Base-by-base conservation (phyloP, 2,888 invertebrate genomes). In the Pecten maximus region DNA sequence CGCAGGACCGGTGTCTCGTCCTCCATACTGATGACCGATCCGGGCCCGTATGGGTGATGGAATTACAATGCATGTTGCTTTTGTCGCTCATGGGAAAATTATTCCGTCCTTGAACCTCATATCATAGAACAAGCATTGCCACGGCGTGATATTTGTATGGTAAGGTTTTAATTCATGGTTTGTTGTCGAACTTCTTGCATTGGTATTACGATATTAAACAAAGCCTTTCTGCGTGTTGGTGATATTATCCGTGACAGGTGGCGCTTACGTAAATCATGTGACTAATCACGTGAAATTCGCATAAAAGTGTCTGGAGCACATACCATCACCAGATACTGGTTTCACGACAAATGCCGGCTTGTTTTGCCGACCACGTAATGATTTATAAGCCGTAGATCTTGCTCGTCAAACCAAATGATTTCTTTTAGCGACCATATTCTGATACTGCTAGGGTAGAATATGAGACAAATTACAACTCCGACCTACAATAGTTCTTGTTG, bases 231-330 rank as follows among this genome's bases (percentile, higher is more conserved):
- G 1, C 16, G 74, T 74, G 28, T 74, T 74, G 28, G 35, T 35
- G 6, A 74, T 74, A 74, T 74, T 74, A 35, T 2, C 35, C 74
- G 35, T 35, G 74, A 74, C 74, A 74, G 74, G 74, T 35, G 74
- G 35, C 74, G 74, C 74, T 74, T 74, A 28, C 74, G 35, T 74
- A 28, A 6, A 10, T 16, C 28, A 35, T 74, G 74, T 74, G 3
- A 28, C 74, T 35, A 74, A 74, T 74, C 74, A 74, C 74, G 23
- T 74, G 35, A 74, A 74, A 74, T 74, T 10, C 28, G 35, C 74
- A 74, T 74, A 74, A 74, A 74, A 74, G 74, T 74, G 74, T 74
- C 74, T 74, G 74, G 74, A 35, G 35, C 74, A 74, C 74, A 10
- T 2, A 35, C 0, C 15, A 28, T 74, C 74, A 28, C 74, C 28